These are phyloP conservation scores for Helicolenus hilgendorfi DNA, from an alignment of 2,797 vertebrate genomes.

Conservation along the genomic window DNA sequence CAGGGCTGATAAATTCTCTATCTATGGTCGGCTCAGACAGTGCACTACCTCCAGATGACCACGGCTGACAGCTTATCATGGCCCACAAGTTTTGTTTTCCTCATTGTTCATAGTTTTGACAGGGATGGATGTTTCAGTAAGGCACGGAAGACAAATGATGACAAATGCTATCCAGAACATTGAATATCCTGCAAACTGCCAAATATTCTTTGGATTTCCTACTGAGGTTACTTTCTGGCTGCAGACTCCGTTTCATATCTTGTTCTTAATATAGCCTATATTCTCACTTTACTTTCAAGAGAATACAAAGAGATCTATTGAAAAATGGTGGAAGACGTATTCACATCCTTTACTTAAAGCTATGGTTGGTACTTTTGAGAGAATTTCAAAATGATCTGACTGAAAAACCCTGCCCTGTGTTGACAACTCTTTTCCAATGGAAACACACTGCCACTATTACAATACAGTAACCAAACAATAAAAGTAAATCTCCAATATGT, in stretches of 20 bases:
- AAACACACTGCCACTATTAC: too few relatives aligned
- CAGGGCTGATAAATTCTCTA: conserved; percentile 3
- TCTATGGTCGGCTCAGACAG: conserved; percentile 1
- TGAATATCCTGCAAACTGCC: conserved; percentile 27
- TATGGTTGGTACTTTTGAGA: too few relatives aligned
- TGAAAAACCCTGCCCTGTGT: too few relatives aligned
- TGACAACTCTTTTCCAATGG: too few relatives aligned
- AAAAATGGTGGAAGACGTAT: neutral
- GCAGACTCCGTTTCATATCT: neutral
- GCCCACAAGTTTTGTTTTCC: conserved; percentile 56
- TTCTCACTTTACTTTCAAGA: neutral
- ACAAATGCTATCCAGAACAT: conserved; percentile 45
- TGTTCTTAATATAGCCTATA: neutral
- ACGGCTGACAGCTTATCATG: conserved; percentile 62
- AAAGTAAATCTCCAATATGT: neutral
- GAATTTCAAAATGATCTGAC: too few relatives aligned
- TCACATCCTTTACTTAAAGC: neutral
- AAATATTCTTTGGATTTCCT: conserved; percentile 11
- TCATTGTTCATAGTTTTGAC: conserved; percentile 52
- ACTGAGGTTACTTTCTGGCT: neutral
- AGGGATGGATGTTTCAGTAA: conserved; percentile 55
- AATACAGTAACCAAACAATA: neutral
- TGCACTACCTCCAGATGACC: conserved; percentile 34
- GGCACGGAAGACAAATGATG: conserved; percentile 56
- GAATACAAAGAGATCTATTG: neutral